phyloP scores from a whole-genome alignment of 2,888 invertebrate species.

The Ochropleura leucogaster region DNA sequence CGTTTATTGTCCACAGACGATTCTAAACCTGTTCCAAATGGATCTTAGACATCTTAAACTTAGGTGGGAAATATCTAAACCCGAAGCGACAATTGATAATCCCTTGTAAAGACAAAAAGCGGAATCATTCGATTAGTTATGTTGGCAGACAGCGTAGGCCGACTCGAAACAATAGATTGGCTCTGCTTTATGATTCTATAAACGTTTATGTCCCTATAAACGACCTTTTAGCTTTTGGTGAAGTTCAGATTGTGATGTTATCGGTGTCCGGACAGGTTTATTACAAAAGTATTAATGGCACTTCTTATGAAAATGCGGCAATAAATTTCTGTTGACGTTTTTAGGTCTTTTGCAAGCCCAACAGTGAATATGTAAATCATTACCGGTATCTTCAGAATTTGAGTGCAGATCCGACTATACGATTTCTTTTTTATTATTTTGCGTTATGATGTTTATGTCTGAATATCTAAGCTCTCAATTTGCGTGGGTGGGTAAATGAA shows the following conservation, averaged over 20 bases:
- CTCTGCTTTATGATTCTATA: slow-evolving; percentile 89
- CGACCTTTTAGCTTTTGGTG: slow-evolving; percentile 87
- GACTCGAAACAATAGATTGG: slow-evolving; percentile 88
- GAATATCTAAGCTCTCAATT: slow-evolving; percentile 58
- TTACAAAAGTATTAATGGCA: slow-evolving; percentile 81
- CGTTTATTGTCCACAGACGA: slow-evolving; percentile 84
- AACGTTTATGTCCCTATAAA: slow-evolving; percentile 89
- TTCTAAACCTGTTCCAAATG: slow-evolving; percentile 87
- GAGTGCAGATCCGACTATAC: slow-evolving; percentile 12
- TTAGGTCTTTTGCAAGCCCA: slow-evolving; percentile 68
- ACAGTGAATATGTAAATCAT: slow-evolving; percentile 59
- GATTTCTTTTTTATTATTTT: slow-evolving; percentile 33
- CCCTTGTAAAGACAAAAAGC: slow-evolving; percentile 86
- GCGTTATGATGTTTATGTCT: slow-evolving; percentile 36
- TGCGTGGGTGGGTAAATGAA: slow-evolving; percentile 70
- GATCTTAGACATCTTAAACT: slow-evolving; percentile 82
- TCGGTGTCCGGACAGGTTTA: slow-evolving; percentile 84
- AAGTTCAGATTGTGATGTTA: slow-evolving; percentile 86
- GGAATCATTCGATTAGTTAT: slow-evolving; percentile 88
- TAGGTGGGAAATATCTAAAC: slow-evolving; percentile 85
- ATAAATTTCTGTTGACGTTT: slow-evolving; percentile 69
- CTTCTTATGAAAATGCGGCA: slow-evolving; percentile 76
- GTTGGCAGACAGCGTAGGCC: slow-evolving; percentile 86
- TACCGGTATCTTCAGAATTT: slow-evolving; percentile 38
- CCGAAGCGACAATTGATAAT: slow-evolving; percentile 89